These are phyloP conservation scores for Drosophila aldrichi DNA, from an alignment of 2,888 invertebrate genomes.

Conservation along the genomic window DNA sequence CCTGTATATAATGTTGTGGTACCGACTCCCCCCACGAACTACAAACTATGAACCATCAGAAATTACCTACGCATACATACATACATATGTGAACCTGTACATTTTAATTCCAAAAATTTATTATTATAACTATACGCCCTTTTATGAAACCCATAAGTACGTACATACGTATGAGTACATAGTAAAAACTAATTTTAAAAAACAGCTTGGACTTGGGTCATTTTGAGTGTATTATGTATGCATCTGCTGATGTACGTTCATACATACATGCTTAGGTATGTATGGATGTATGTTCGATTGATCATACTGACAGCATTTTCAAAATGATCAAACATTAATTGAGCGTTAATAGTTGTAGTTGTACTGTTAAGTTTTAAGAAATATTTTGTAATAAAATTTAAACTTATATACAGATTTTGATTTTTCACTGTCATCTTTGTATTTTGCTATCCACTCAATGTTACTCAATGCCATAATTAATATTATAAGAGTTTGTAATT, in stretches of 20 bases:
- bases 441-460: slow-evolving; percentile 20
- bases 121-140: slow-evolving; percentile 61
- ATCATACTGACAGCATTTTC: slow-evolving; percentile 51
- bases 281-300: slow-evolving; percentile 9
- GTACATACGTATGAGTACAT: slow-evolving; percentile 56
- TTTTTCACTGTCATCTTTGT: slow-evolving; percentile 31
- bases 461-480: slow-evolving; percentile 40
- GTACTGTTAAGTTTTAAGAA: slow-evolving; percentile 78
- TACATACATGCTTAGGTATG: slow-evolving; percentile 1
- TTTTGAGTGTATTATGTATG: slow-evolving; percentile 49
- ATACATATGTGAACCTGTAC: slow-evolving; percentile 56
- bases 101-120: slow-evolving; percentile 75
- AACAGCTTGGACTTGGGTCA: slow-evolving; percentile 63
- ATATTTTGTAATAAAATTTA: slow-evolving; percentile 77
- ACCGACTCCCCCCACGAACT: neutral
- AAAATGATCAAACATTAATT: slow-evolving; percentile 69
- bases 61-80: slow-evolving; percentile 31
- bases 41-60: slow-evolving; percentile 1
- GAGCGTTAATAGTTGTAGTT: slow-evolving; percentile 68
- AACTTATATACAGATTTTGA: slow-evolving; percentile 65
- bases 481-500: slow-evolving; percentile 27
- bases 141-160: slow-evolving; percentile 52
- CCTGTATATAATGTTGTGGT: slow-evolving; percentile 1
- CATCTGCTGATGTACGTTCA: slow-evolving; percentile 3
- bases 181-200: slow-evolving; percentile 60